Conservation (phyloP, 2,113 vertebrate genomes). For the Bambusicola thoracicus region DNA sequence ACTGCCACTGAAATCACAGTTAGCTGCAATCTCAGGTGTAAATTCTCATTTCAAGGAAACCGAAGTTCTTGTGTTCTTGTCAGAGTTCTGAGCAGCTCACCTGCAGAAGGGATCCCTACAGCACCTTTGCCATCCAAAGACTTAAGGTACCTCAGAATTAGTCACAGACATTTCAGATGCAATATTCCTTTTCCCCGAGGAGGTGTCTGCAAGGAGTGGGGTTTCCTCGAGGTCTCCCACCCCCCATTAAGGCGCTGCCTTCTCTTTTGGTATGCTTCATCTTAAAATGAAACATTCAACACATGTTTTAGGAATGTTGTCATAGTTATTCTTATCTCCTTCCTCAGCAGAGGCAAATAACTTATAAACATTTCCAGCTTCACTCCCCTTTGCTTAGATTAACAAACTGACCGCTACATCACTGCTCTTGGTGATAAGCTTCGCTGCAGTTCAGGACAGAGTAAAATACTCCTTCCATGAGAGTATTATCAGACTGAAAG, state of each 20-base stretch:
- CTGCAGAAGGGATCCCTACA: not conserved
- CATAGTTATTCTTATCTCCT: conserved; percentile 67
- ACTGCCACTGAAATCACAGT: not conserved
- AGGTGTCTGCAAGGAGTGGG: not conserved
- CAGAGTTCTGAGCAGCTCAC: not conserved
- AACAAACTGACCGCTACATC: conserved; percentile 10
- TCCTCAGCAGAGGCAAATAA: conserved; percentile 58
- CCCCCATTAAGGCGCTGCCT: not conserved
- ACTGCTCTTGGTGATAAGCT: conserved; percentile 51
- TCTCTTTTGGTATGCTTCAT: not conserved
- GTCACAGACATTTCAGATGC: not conserved
- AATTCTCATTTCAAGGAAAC: not conserved
- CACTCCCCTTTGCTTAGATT: conserved; percentile 49
- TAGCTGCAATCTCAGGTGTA: not conserved
- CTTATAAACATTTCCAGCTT: conserved; percentile 62
- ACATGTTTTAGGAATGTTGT: conserved; percentile 46
- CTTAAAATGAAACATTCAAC: conserved; percentile 17
- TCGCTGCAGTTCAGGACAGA: not conserved
- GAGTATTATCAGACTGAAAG: not conserved
- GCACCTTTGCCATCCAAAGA: not conserved
- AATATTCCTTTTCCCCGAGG: not conserved
- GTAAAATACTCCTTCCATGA: conserved; percentile 37
- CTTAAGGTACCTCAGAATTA: not conserved
- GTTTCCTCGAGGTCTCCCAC: not conserved
- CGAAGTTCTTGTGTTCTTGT: not conserved